These are phyloP conservation scores for Euplagia quadripunctaria DNA, from an alignment of 2,888 invertebrate species.

Conservation along the genomic window DNA sequence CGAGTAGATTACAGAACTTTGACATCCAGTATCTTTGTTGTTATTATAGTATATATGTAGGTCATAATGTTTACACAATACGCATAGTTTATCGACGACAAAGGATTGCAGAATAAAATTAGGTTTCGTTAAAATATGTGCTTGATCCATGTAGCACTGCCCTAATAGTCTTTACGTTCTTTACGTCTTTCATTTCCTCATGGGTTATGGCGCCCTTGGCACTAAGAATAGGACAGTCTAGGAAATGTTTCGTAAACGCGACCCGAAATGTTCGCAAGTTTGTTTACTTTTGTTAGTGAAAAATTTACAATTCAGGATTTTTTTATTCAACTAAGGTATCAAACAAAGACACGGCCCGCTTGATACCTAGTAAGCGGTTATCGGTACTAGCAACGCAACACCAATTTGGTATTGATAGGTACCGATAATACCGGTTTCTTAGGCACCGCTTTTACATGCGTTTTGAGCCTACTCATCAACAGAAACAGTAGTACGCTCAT, in stretches of 20 bases:
- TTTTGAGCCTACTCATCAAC: not conserved
- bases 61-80: slow-evolving; percentile 25
- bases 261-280: not conserved
- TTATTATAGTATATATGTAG: slow-evolving; percentile 28
- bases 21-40: slow-evolving; percentile 34
- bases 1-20: slow-evolving; percentile 23
- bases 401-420: not conserved
- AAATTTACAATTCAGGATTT: not conserved
- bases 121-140: not conserved
- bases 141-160: not conserved
- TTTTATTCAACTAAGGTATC: not conserved
- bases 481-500: not conserved
- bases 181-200: slow-evolving; percentile 1
- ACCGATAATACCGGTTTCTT: not conserved
- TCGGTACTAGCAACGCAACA: not conserved
- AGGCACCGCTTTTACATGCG: not conserved
- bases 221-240: slow-evolving; percentile 15
- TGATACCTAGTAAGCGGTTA: not conserved
- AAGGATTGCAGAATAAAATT: not conserved
- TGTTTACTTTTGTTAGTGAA: not conserved
- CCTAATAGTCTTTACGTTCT: not conserved
- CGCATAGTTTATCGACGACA: not conserved
- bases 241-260: slow-evolving; percentile 1
- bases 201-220: slow-evolving; percentile 14
- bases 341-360: too few relatives aligned